Base-by-base conservation (phyloP, 2,113 vertebrate genomes). In the Takifugu bimaculatus region DNA sequence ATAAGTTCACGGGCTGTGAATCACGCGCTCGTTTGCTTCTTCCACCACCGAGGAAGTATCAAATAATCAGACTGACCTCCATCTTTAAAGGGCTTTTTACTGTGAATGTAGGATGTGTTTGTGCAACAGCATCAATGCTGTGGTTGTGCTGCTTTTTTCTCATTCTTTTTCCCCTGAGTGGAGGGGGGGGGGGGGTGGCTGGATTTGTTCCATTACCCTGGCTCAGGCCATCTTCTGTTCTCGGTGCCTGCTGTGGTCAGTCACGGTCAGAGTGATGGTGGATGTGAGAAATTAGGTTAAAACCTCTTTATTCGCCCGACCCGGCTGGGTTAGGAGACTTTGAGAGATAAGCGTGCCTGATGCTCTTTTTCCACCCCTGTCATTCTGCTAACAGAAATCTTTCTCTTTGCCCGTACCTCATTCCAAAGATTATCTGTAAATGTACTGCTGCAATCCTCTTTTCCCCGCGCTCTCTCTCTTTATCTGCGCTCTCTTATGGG, bases 231-330 rank as follows among this genome's bases (percentile, higher is more conserved):
- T 50, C 48, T 50, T 25, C n/a, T 9, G n/a, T n/a, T 32, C 44
- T 65, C 50, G 65, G 35, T 5, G 20, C 64, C 70, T 6, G 14
- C 71, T 58, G 60, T 61, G 72, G 72, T 63, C 74, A 65, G 26
- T 26, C 70, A 29, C 4, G 60, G 63, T 61, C 63, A 65, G 65
- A 71, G 60, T n/a, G 3, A 12, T 39, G 69, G 7, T 75, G 60
- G 69, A 75, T 45, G 63, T 73, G 79, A 87, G 74, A 87, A 87
- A 89, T 83, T 71, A 80, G 86, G 86, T 88, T 88, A 87, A 85
- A 86, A 84, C 85, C 85, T 86, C 82, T 85, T 87, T 83, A 86
- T 84, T 84, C 73, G 76, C 87, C 53, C 84, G 83, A 86, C 79
- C 80, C 52, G 79, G 74, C 72, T 85, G 80, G 75, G 63, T 60